Evolutionary conservation across 2,113 vertebrate species (phyloP), one percentile per base, ranked within the genome.

Genomic region (Gallinago undulata): DNA sequence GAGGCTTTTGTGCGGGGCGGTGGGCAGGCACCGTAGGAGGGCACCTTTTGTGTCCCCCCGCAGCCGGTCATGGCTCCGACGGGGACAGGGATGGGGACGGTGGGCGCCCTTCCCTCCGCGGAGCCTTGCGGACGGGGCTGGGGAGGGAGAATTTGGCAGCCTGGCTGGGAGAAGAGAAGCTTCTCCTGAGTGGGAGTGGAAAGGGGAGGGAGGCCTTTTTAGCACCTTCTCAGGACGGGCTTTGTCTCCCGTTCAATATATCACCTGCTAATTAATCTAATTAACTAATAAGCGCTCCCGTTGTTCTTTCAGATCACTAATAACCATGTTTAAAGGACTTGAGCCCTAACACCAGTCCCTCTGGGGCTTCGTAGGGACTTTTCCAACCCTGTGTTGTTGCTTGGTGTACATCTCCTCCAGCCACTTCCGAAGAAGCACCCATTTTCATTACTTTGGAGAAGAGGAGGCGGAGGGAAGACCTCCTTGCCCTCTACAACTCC

Each of bases 1-100:
- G 76, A 96, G 57, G 35, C 79, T 74, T 97, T 97, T 97, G 94
- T 96, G 85, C 39, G 2, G 48, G 84, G 4, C 81, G 11, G 86
- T 91, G 85, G 89, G 93, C 66, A 74, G 78, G 27, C 76, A 0
- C 91, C 3, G 15, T 86, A 85, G 89, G 94, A 94, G 79, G 92
- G 27, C 85, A 94, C 83, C 94, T 95, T 93, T 39, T 39, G 39
- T 97, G 95, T 96, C 90, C 80, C 10, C 2, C 83, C 51, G 11
- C 70, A 87, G 92, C 62, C 24, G 11, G 93, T 70, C 68, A 73
- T 91, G 35, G 0, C 87, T 60, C 67, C 11, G 67, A 75, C 3
- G n/a, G 66, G 82, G 30, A 19, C 85, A 87, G 84, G 79, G 83
- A 74, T 12, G 47, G 37, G 22, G 51, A 56, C 39, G 45, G 89